Evolutionary conservation across 2,888 invertebrate genomes (phyloP).

Genomic region (Heliconius ethilla): DNA sequence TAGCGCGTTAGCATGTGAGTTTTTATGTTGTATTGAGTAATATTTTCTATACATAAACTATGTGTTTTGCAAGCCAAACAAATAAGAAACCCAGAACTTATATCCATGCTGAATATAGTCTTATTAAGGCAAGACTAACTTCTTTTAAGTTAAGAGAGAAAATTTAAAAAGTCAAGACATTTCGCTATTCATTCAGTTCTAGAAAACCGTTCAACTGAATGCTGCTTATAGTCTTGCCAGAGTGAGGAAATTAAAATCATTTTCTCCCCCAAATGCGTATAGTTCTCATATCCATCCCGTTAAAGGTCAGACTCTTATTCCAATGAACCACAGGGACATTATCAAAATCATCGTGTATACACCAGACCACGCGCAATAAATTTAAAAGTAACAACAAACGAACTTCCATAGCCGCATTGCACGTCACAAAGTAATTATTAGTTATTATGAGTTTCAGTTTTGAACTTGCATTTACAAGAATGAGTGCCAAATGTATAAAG

Average conservation of each 20-base stretch:
- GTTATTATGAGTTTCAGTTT: neutral
- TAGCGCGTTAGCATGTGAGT: too few species aligned
- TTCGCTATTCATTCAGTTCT: neutral
- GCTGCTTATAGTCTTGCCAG: neutral
- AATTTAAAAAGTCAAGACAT: neutral
- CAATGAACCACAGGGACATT: neutral
- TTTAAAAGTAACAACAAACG: neutral
- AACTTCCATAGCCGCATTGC: neutral
- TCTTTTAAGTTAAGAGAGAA: neutral
- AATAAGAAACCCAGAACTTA: too few species aligned
- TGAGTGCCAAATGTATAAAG: constrained; percentile 2
- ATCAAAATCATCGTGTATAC: neutral
- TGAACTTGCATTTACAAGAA: constrained; percentile 6
- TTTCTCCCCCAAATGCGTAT: neutral
- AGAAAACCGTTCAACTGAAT: neutral
- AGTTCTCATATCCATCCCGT: neutral
- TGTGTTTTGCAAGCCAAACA: too few species aligned
- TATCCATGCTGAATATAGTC: neutral
- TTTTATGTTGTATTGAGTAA: too few species aligned
- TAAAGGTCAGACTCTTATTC: too few species aligned
- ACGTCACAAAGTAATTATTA: neutral
- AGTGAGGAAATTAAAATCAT: neutral
- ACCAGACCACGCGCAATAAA: neutral
- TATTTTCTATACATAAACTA: too few species aligned
- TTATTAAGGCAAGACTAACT: too few species aligned